phyloP scores from a whole-genome alignment of 2,797 vertebrate species.

The Zenarchopterus dispar region DNA sequence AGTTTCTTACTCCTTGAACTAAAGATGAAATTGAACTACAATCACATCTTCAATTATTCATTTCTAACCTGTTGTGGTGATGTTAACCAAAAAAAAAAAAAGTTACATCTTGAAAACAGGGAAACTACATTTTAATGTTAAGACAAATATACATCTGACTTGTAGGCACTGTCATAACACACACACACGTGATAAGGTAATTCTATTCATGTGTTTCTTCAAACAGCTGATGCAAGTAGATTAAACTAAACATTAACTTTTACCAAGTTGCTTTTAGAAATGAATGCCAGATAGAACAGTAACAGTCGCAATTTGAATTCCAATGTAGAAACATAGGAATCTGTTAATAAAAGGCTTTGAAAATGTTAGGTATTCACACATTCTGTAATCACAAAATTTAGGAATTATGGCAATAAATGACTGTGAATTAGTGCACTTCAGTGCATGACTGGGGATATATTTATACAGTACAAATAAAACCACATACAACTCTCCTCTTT shows the following conservation, averaged over 20 bases:
- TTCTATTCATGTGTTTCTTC: too few species aligned
- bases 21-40: too few species aligned
- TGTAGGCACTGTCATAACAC: too few species aligned
- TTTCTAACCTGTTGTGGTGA: too few species aligned
- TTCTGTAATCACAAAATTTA: constrained; percentile 42
- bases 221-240: too few species aligned
- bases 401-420: constrained; percentile 33
- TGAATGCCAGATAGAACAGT: constrained; percentile 20
- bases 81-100: too few species aligned
- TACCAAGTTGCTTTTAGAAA: constrained; percentile 11
- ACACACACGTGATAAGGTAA: too few species aligned
- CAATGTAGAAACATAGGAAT: constrained; percentile 51
- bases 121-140: too few species aligned
- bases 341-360: constrained; percentile 43
- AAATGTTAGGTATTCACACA: constrained; percentile 35
- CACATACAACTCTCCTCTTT: constrained; percentile 30
- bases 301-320: constrained; percentile 38
- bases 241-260: constrained; percentile 29
- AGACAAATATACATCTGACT: too few species aligned
- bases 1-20: too few species aligned
- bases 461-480: constrained; percentile 2
- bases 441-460: background rate
- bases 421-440: constrained; percentile 10
- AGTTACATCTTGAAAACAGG: too few species aligned
- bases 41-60: too few species aligned